Base-by-base conservation (phyloP, 2,113 vertebrate species). In the Columbina picui region DNA sequence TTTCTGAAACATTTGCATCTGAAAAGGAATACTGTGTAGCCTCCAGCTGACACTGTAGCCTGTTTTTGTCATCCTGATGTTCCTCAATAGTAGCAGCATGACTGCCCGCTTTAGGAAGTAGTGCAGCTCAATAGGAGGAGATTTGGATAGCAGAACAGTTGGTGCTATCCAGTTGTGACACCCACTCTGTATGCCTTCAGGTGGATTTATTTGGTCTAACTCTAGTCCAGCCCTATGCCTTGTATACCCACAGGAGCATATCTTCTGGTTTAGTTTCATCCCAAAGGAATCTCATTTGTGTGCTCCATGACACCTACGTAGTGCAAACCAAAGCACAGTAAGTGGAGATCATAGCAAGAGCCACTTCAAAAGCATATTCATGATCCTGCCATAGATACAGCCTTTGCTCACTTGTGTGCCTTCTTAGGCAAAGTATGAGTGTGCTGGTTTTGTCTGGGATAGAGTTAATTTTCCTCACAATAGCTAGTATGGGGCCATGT, bases 381-480 rank as follows among this genome's bases (percentile, higher is more conserved):
- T 3, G 25, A 23, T 64, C 20, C 57, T 29, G 19, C 15, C 10
- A 13, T 14, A 73, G 39, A 30, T 56, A 16, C 22, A 47, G 14
- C n/a, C 61, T 26, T 9, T 38, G 38, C 4, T 1, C 10, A 23
- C 29, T 22, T 22, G 12, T 7, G 3, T 4, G 16, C 4, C 43
- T 25, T 30, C 39, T 82, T 19, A 59, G 45, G n/a, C 50, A 86
- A 59, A 4, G 4, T 19, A 14, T 45, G 43, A 45, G 43, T 45
- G 43, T 45, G 43, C 43, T 45, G 18, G 43, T 45, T 45, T 45
- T 45, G 43, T 17, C 43, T 45, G 43, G 43, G 43, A 45, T 45
- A 18, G 43, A 43, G 43, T 43, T 43, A 45, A 45, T 45, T 45
- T 45, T 45, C 43, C 43, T 18, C 43, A 45, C 43, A 45, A 45